Conservation (phyloP, 2,888 invertebrate genomes). For the Netelia melanura region DNA sequence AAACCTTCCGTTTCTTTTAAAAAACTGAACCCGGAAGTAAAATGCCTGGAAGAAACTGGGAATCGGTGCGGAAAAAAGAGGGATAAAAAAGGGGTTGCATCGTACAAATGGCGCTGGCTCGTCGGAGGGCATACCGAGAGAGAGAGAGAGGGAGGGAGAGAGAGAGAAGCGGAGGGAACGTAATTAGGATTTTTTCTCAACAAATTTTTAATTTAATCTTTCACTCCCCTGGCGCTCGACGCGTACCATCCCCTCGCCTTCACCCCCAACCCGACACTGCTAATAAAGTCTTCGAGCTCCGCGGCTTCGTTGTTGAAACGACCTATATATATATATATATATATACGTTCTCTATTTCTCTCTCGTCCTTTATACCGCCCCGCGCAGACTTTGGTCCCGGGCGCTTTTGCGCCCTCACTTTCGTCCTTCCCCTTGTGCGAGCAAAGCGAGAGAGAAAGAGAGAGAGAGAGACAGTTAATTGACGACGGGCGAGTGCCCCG, state of each 20-base stretch:
- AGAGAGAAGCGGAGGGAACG: constrained; percentile 58
- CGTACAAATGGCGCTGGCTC: constrained; percentile 32
- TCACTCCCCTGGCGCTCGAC: constrained; percentile 32
- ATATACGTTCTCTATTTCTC: constrained; percentile 20
- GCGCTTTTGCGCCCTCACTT: constrained; percentile 61
- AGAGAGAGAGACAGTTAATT: constrained; percentile 71
- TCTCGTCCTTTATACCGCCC: constrained; percentile 60
- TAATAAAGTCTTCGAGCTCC: constrained; percentile 62
- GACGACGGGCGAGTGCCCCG: constrained; percentile 73
- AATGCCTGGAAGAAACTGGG: constrained; percentile 60
- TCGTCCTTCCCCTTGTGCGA: constrained; percentile 62
- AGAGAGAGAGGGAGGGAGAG: constrained; percentile 50
- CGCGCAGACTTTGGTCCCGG: constrained; percentile 59
- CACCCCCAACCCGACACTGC: constrained; percentile 44
- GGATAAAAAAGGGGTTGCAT: constrained; percentile 8
- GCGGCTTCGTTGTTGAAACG: constrained; percentile 26
- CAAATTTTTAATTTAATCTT: constrained; percentile 78
- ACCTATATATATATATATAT: constrained; percentile 22
- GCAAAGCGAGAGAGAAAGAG: constrained; percentile 21
- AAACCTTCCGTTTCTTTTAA: background rate
- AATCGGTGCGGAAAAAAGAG: background rate
- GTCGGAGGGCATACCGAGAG: background rate
- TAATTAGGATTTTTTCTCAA: constrained; percentile 79
- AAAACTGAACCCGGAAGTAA: background rate
- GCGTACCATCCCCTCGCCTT: constrained; percentile 35